phyloP scores from a whole-genome alignment of 2,113 vertebrate genomes.

The Atherinomorus stipes region DNA sequence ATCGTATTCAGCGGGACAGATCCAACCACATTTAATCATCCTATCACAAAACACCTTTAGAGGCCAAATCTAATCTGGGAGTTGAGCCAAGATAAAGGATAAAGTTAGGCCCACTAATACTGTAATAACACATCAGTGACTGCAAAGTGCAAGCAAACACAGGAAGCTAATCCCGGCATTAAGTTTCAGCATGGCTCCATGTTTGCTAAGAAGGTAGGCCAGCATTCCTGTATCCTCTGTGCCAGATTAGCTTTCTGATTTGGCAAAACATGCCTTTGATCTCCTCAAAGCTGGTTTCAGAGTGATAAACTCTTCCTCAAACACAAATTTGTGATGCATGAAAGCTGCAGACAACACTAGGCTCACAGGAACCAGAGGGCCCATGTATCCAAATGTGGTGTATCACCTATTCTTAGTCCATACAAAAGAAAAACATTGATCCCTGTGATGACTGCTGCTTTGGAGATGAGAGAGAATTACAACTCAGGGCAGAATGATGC shows the following conservation, averaged over 20 bases:
- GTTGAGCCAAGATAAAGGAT: slow-evolving; percentile 48
- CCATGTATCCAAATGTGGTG: slow-evolving; percentile 29
- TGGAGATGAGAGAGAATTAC: slow-evolving; percentile 48
- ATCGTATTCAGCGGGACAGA: slow-evolving; percentile 31
- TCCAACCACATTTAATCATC: slow-evolving; percentile 52
- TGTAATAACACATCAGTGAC: slow-evolving; percentile 52
- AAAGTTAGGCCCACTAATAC: slow-evolving; percentile 36
- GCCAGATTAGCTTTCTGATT: slow-evolving; percentile 67
- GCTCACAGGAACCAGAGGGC: slow-evolving; percentile 18
- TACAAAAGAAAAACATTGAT: slow-evolving; percentile 44
- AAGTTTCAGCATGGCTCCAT: slow-evolving; percentile 37
- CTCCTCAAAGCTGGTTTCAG: slow-evolving; percentile 43
- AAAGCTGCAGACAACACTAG: slow-evolving; percentile 40
- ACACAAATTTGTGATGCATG: slow-evolving; percentile 46
- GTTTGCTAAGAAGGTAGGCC: slow-evolving; percentile 51
- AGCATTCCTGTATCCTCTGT: slow-evolving; percentile 44
- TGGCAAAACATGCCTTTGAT: slow-evolving; percentile 57
- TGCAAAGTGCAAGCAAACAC: slow-evolving; percentile 62
- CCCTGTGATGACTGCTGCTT: slow-evolving; percentile 10
- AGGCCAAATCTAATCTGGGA: slow-evolving; percentile 51
- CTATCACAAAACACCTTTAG: slow-evolving; percentile 56
- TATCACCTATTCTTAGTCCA: slow-evolving; percentile 32
- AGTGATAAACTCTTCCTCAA: slow-evolving; percentile 59
- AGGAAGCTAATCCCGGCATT: slow-evolving; percentile 44
- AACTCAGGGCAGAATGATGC: background rate